A percentile compares a stretch with the other conserved stretches of the same genome.
Conservation (phyloP, 2,888 invertebrate genomes). For the Chromoteleia sp. region DNA sequence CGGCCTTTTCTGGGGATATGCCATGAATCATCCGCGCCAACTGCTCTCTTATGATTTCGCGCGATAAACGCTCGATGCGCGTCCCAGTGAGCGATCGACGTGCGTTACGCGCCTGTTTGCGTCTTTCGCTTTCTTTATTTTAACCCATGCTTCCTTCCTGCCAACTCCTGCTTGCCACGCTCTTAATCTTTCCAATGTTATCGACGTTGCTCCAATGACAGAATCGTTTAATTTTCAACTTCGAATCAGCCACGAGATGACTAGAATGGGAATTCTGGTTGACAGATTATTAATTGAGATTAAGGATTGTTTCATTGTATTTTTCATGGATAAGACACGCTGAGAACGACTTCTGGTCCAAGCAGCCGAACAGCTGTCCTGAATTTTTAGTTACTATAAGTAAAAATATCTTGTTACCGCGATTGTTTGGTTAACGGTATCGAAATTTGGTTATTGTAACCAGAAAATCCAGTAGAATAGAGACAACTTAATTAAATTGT, state of each 20-base stretch:
- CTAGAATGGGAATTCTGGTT: background rate
- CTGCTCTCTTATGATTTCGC: conserved; percentile 81
- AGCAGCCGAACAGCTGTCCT: too few species aligned
- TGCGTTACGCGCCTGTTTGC: conserved; percentile 78
- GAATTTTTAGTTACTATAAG: too few species aligned
- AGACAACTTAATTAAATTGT: too few species aligned
- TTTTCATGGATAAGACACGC: too few species aligned
- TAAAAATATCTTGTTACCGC: too few species aligned
- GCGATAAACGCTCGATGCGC: conserved; percentile 81
- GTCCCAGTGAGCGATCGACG: conserved; percentile 75
- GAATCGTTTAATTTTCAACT: conserved; percentile 30
- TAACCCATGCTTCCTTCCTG: conserved; percentile 15
- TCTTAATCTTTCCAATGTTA: conserved; percentile 50
- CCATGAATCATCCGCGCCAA: conserved; percentile 83
- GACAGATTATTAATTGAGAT: conserved; percentile 19
- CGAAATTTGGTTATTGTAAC: too few species aligned
- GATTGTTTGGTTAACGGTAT: too few species aligned
- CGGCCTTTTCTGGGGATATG: conserved; percentile 45
- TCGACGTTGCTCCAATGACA: conserved; percentile 38
- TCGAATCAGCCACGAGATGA: conserved; percentile 7
- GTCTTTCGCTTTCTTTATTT: conserved; percentile 70
- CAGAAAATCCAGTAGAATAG: too few species aligned
- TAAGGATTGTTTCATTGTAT: background rate
- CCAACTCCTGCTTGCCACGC: conserved; percentile 59
- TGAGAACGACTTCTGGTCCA: too few species aligned